Conservation (phyloP, 1,140 invertebrate species). For the Akabosia matsudoensis region DNA sequence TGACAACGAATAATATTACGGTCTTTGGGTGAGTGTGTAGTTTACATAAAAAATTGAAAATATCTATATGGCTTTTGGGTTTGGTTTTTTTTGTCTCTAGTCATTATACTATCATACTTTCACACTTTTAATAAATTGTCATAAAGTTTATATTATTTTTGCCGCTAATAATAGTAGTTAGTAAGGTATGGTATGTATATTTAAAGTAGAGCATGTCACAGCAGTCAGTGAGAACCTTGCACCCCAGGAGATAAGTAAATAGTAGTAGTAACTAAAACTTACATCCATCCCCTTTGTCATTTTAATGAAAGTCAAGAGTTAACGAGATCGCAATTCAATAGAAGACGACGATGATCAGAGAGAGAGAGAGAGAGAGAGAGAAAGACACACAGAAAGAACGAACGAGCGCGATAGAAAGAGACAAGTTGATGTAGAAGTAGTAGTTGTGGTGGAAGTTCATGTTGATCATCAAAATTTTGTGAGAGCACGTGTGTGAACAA, state of each 20-base stretch:
- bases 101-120: not conserved
- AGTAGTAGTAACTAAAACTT: slow-evolving; percentile 23
- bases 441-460: not conserved
- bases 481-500: slow-evolving; percentile 9
- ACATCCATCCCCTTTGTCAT: slow-evolving; percentile 17
- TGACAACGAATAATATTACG: not conserved
- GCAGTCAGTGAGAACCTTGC: slow-evolving; percentile 18
- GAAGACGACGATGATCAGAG: not conserved
- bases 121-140: not conserved
- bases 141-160: not conserved
- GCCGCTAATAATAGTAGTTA: not conserved
- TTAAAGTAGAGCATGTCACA: slow-evolving; percentile 18
- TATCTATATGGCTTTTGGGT: not conserved
- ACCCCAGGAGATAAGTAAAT: slow-evolving; percentile 23
- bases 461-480: not conserved
- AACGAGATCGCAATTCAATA: slow-evolving; percentile 22
- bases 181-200: not conserved
- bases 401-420: slow-evolving; percentile 1
- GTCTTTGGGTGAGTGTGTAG: not conserved
- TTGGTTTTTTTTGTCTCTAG: not conserved
- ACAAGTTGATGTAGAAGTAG: not conserved
- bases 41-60: not conserved
- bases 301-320: slow-evolving; percentile 24
- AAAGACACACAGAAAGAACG: slow-evolving; percentile 4
- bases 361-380: slow-evolving; percentile 2